These are phyloP conservation scores for Bucco capensis DNA, from an alignment of 2,113 vertebrate species.

Conservation along the genomic window DNA sequence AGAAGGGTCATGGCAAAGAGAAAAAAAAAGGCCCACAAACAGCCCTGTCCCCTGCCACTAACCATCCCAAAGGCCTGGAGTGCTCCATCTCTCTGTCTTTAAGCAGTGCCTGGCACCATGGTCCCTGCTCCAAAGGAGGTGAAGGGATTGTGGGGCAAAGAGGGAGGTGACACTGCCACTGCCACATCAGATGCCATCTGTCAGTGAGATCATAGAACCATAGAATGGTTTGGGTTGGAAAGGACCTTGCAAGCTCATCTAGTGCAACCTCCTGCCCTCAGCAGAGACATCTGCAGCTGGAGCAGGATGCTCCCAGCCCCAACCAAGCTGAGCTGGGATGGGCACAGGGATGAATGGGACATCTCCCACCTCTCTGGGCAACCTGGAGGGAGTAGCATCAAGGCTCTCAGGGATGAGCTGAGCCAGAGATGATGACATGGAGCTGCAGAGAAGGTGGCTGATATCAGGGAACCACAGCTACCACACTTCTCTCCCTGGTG, in stretches of 20 bases:
- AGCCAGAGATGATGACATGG: neutral
- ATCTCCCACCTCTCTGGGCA: too few species aligned
- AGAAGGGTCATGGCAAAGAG: neutral
- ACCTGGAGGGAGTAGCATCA: neutral
- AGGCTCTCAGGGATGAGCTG: neutral
- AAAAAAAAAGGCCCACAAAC: neutral
- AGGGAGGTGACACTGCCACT: neutral
- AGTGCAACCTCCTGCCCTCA: too few species aligned
- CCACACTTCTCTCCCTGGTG: accelerated
- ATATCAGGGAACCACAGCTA: neutral
- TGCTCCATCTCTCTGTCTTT: too few species aligned
- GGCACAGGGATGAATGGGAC: too few species aligned
- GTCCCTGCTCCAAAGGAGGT: neutral
- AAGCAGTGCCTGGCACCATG: accelerated
- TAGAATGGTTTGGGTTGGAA: too few species aligned
- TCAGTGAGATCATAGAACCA: neutral
- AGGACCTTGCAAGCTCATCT: too few species aligned
- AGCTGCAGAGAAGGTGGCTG: neutral
- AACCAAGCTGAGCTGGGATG: too few species aligned
- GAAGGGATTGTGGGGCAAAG: too few species aligned
- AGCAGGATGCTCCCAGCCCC: too few species aligned
- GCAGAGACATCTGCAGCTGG: too few species aligned
- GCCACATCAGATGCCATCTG: neutral
- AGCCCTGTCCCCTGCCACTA: too few species aligned
- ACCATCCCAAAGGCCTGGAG: too few species aligned